Evolutionary conservation across 2,113 vertebrate genomes (phyloP), one percentile per base, ranked within the genome.

Genomic region (Perca schrenkii): DNA sequence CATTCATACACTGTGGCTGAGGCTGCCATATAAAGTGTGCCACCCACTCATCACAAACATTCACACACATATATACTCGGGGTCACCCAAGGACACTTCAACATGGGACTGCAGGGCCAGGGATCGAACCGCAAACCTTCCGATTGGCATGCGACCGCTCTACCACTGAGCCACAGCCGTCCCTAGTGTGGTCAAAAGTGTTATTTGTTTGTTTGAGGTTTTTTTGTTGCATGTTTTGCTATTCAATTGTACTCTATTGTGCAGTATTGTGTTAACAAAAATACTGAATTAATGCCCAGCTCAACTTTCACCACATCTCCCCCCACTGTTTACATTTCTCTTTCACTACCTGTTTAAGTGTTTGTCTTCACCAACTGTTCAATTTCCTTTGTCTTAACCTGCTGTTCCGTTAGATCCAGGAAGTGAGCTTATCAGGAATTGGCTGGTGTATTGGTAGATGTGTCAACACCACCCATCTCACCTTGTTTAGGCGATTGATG

Each of bases 381-480:
- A 15, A 3, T 28, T 5, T n/a, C 47, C 15, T 68, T 79, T 69
- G 71, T 57, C 49, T 31, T 1, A 87, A 89, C 89, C 92, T 77
- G 90, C 67, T 67, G 25, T 78, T 89, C 84, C 71, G 84, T 84
- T 62, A 49, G 46, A 68, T 80, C 83, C 78, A 67, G 86, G 72
- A 65, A 62, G 66, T 12, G 46, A 66, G n/a, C 31, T 49, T 31
- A 63, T 73, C 54, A 80, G 46, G 15, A 73, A 34, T 1, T 25
- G 36, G 4, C 36, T 58, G 47, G 1, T 52, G 21, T 16, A 3
- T 16, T 0, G 22, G 16, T 40, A 43, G 52, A 76, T 25, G n/a
- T 50, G 62, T 71, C 74, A 56, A 16, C 74, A 40, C 56, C 10
- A 36, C 17, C 28, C 16, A 6, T 57, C 40, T 40, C 61, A 15